Percentiles rank a stretch among this genome's conserved stretches.
Conservation (phyloP, 2,888 invertebrate species). For the Carpatolechia fugitivella region DNA sequence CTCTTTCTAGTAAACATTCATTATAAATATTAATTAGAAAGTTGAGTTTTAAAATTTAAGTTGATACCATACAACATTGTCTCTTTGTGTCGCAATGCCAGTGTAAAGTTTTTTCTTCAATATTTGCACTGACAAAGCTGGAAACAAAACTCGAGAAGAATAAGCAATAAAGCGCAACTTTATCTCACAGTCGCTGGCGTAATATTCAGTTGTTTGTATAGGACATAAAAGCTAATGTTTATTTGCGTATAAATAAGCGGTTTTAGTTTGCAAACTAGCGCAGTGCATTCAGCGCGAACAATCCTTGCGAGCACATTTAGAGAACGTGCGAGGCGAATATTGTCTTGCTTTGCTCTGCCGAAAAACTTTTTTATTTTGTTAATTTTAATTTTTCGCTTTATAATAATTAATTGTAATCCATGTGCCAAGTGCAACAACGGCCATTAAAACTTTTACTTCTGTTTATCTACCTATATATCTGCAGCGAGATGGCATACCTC, state of each 20-base stretch:
- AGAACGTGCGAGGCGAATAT: neutral
- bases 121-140: neutral
- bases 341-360: neutral
- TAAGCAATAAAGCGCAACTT: constrained; percentile 1
- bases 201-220: constrained; percentile 9
- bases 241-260: constrained; percentile 13
- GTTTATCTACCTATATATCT: too few relatives aligned
- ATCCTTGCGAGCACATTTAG: constrained; percentile 9
- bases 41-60: too few relatives aligned
- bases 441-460: too few relatives aligned
- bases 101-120: neutral
- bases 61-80: neutral
- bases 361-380: too few relatives aligned
- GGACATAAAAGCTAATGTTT: constrained; percentile 12
- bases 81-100: neutral
- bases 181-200: neutral
- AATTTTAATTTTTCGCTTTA: too few relatives aligned
- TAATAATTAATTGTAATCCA: too few relatives aligned
- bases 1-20: too few relatives aligned
- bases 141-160: neutral
- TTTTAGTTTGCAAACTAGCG: constrained; percentile 3
- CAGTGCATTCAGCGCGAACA: constrained; percentile 13
- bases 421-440: too few relatives aligned
- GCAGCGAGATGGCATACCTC: too few relatives aligned
- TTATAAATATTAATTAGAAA: too few relatives aligned